These are phyloP conservation scores for Caenorhabditis latens DNA, from an alignment of 1,140 invertebrate genomes.

Conservation along the genomic window DNA sequence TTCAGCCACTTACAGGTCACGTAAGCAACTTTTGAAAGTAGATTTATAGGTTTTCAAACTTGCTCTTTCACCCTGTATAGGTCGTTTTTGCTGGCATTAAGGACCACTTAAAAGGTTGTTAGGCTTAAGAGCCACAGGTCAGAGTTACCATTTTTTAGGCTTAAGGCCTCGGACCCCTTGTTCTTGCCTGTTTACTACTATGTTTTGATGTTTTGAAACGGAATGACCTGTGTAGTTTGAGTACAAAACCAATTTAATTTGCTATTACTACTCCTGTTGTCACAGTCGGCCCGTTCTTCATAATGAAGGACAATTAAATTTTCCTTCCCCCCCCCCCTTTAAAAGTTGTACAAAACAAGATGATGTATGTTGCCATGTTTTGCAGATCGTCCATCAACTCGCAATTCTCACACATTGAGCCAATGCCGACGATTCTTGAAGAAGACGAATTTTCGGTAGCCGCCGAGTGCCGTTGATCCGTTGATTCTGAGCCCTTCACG, in stretches of 20 bases:
- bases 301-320: slow-evolving; percentile 2
- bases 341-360: slow-evolving; percentile 44
- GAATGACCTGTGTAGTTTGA: neutral
- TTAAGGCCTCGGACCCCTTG: neutral
- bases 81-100: too few relatives aligned
- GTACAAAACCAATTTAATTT: slow-evolving; percentile 29
- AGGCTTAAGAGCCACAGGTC: too few relatives aligned
- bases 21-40: too few relatives aligned
- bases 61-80: too few relatives aligned
- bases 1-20: too few relatives aligned
- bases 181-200: neutral
- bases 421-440: slow-evolving; percentile 59
- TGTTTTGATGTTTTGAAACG: slow-evolving; percentile 13
- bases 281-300: neutral
- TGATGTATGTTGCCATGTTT: slow-evolving; percentile 1
- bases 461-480: slow-evolving; percentile 30
- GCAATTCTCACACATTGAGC: slow-evolving; percentile 58
- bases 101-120: too few relatives aligned
- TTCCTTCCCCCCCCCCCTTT: too few relatives aligned
- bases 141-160: too few relatives aligned
- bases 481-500: too few relatives aligned
- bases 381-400: slow-evolving; percentile 58
- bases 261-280: neutral
- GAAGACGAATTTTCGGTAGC: slow-evolving; percentile 58
- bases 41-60: too few relatives aligned